Evolutionary conservation across 2,113 vertebrate species (phyloP), one percentile per base, ranked within the genome.

Genomic region (Gavia stellata): DNA sequence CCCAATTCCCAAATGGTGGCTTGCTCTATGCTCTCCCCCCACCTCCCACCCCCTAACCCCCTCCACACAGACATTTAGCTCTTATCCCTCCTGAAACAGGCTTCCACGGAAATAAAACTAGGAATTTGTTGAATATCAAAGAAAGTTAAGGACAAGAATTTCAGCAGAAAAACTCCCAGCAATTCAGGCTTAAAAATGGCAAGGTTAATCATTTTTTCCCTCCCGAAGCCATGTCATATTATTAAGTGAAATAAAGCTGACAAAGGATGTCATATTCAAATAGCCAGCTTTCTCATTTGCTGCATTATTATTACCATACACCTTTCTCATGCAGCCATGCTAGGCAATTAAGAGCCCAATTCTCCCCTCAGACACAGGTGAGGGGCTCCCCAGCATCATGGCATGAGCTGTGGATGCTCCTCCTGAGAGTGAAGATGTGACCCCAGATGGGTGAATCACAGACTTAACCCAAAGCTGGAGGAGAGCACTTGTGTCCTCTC

Each of bases 181-280:
- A 82, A 62, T 56, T 85, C 56, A n/a, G 56, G 8, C 26, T 91
- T 91, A 36, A 82, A 93, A 94, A 92, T 77, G 61, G 58, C 70
- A 89, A 89, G 73, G 78, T 94, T 94, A 96, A 91, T 94, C 7
- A 36, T 91, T 91, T 92, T 92, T 89, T 72, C 49, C 65, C 36
- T 95, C 91, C 70, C 62, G 81, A 80, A 95, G 78, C 89, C 92
- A 62, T 80, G 92, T 96, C 95, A 96, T 53, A 58, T 95, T 97
- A 94, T 91, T 91, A 94, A 82, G 62, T 73, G 84, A 94, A 95
- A 95, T 92, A 95, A 95, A 94, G 58, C 86, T 97, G 92, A 91
- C 84, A 92, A 94, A 94, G n/a, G 33, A 88, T 90, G 74, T 87
- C 49, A 80, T 89, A 92, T 80, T 94, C 44, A 92, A 89, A 91